A percentile compares a stretch with the other conserved stretches of the same genome.
These are phyloP conservation scores for Mungos mungo DNA, from an alignment of 2,113 vertebrate genomes.

Conservation along the genomic window DNA sequence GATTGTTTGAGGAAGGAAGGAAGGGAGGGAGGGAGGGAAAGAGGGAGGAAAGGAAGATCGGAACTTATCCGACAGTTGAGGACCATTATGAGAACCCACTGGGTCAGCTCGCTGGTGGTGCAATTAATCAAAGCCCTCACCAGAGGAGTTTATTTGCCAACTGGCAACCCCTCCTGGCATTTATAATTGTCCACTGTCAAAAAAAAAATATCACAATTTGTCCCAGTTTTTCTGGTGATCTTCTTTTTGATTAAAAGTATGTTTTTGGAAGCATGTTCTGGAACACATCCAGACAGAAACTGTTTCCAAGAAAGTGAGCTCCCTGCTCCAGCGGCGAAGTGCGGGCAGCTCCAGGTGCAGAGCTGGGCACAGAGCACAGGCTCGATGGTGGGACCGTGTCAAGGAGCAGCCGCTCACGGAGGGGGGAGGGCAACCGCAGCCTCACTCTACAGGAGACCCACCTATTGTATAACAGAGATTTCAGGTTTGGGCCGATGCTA, in stretches of 20 bases:
- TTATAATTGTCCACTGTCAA: constrained; percentile 19
- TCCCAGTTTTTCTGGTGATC: constrained; percentile 54
- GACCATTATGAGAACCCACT: not conserved
- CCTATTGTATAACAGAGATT: not conserved
- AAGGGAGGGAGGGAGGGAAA: not conserved
- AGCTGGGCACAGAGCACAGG: not conserved
- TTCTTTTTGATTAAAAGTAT: constrained; percentile 15
- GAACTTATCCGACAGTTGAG: not conserved
- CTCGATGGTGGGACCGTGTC: rapidly evolving
- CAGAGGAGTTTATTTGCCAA: constrained; percentile 54
- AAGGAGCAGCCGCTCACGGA: not conserved
- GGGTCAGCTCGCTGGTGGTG: not conserved
- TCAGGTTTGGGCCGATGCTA: not conserved
- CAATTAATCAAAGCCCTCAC: constrained; percentile 63
- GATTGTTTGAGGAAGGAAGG: not conserved
- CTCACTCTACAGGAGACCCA: not conserved
- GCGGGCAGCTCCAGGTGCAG: not conserved
- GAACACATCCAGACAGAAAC: constrained; percentile 3
- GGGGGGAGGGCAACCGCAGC: rapidly evolving
- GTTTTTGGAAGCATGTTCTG: not conserved
- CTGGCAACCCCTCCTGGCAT: constrained; percentile 24
- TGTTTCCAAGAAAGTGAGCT: not conserved
- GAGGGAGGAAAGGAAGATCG: not conserved
- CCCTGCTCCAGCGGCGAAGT: not conserved
- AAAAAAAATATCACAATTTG: not conserved